phyloP scores from a whole-genome alignment of 2,797 vertebrate species.

The Danio kyathit region DNA sequence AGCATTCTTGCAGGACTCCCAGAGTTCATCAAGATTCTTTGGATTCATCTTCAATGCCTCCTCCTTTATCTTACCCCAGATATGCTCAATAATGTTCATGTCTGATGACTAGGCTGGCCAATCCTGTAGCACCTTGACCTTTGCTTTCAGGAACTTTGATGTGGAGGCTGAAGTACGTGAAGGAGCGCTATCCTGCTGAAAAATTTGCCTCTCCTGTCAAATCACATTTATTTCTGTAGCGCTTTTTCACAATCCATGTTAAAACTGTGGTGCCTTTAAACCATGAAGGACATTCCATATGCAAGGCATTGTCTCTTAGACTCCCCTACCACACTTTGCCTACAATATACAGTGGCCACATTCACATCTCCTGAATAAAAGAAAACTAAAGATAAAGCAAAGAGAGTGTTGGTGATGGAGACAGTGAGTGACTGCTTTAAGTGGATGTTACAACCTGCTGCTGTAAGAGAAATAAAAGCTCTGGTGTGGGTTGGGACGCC shows the following conservation, averaged over 20 bases:
- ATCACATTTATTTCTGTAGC: not conserved
- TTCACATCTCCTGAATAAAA: conserved; percentile 9
- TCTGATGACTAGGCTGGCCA: no score
- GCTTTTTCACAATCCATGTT: not conserved
- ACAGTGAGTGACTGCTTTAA: conserved; percentile 53
- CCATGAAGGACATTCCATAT: not conserved
- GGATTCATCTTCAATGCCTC: no score
- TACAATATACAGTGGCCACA: not conserved
- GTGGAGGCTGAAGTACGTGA: no score
- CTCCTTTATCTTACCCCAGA: no score
- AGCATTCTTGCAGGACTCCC: no score
- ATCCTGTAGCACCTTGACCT: no score
- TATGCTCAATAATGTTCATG: no score
- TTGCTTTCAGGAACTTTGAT: no score
- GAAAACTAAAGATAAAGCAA: conserved; percentile 9
- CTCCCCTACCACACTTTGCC: not conserved
- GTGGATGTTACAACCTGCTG: conserved; percentile 58
- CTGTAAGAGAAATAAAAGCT: conserved; percentile 57
- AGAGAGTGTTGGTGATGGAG: conserved; percentile 21
- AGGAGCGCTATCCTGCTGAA: no score
- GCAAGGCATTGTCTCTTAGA: not conserved
- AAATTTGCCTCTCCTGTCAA: no score
- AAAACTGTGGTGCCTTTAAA: not conserved
- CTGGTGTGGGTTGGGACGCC: conserved; percentile 67
- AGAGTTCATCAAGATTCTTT: no score